phyloP scores from a whole-genome alignment of 2,888 invertebrate genomes.

The Frankliniella fusca region DNA sequence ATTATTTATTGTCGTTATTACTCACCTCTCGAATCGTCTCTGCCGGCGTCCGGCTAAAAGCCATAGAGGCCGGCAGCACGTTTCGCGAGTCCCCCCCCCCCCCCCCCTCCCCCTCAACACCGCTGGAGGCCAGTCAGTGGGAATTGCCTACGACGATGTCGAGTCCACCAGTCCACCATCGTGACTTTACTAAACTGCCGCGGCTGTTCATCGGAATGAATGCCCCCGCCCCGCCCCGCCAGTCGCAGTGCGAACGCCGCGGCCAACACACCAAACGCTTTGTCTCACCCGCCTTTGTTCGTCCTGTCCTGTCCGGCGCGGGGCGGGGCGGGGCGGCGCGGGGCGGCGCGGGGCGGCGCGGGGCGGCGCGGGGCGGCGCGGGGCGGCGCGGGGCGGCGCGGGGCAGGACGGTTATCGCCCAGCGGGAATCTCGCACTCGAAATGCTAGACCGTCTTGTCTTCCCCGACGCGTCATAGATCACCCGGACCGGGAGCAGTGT shows the following conservation, averaged over 20 bases:
- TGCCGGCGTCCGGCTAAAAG: too few species aligned
- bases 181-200: too few species aligned
- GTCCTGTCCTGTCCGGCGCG: neutral
- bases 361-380: neutral
- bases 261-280: neutral
- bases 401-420: constrained; percentile 26
- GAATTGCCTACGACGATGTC: too few species aligned
- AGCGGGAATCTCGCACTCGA: constrained; percentile 32
- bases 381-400: constrained; percentile 26
- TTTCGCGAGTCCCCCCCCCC: too few species aligned
- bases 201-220: too few species aligned
- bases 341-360: neutral
- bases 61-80: too few species aligned
- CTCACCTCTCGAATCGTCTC: too few species aligned
- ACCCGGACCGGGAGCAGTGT: neutral
- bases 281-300: neutral
- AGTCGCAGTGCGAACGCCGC: neutral
- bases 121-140: too few species aligned
- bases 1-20: too few species aligned
- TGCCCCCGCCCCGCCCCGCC: too few species aligned
- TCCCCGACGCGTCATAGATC: neutral
- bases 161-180: too few species aligned
- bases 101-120: too few species aligned
- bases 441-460: neutral
- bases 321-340: neutral